A percentile compares a stretch with the other conserved stretches of the same genome.
Conservation (phyloP, 2,888 invertebrate genomes). For the Sinohyriopsis cumingii region DNA sequence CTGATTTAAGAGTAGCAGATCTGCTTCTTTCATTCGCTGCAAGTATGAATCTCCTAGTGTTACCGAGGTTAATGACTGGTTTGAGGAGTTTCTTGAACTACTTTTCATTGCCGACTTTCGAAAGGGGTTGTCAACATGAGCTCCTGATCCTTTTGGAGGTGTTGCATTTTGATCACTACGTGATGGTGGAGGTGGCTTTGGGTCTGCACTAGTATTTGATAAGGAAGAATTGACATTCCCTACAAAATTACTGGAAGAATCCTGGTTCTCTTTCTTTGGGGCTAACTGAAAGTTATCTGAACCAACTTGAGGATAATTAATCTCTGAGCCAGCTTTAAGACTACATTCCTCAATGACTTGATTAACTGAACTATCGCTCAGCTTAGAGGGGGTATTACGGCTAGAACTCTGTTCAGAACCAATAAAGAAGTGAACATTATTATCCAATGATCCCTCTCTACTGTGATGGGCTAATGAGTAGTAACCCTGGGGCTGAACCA, state of each 20-base stretch:
- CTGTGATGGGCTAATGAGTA: conserved; percentile 25
- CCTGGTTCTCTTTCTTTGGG: no score
- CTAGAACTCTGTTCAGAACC: conserved; percentile 44
- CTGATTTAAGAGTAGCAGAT: conserved; percentile 28
- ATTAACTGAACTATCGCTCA: no score
- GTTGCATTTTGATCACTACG: background rate
- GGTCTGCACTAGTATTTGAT: conserved; percentile 3
- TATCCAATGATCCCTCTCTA: conserved; percentile 40
- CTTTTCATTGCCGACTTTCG: conserved; percentile 30
- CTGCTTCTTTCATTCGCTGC: conserved; percentile 25
- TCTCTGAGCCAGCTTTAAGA: no score
- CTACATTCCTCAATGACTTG: no score
- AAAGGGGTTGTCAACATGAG: conserved; percentile 35
- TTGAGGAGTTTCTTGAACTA: conserved; percentile 4
- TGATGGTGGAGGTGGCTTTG: conserved; percentile 21
- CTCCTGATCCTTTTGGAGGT: conserved; percentile 15
- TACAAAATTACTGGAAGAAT: no score
- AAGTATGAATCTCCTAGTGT: conserved; percentile 30
- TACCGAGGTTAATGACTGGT: conserved; percentile 26
- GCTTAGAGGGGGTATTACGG: conserved; percentile 28
- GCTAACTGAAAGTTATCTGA: no score
- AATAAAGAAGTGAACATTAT: conserved; percentile 53
- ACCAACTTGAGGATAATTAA: no score
- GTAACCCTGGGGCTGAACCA: conserved; percentile 36
- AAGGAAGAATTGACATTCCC: conserved; percentile 5